These are phyloP conservation scores for Caenorhabditis sp. DNA, from an alignment of 2,888 invertebrate species.

Conservation along the genomic window DNA sequence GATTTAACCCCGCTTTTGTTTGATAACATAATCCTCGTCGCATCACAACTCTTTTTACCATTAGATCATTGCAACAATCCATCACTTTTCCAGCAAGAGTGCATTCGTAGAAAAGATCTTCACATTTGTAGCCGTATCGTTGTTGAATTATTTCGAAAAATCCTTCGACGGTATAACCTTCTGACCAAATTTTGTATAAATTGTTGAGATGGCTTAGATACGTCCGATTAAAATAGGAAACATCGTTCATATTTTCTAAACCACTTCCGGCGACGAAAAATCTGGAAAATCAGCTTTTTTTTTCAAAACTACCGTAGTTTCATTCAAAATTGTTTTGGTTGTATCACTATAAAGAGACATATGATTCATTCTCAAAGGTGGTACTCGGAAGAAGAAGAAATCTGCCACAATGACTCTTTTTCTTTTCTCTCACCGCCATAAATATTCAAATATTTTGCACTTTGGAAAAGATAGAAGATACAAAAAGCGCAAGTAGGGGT, in stretches of 20 bases:
- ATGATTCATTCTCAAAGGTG: too few species aligned
- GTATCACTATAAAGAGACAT: too few species aligned
- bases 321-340: too few species aligned
- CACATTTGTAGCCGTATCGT: constrained; percentile 65
- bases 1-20: constrained; percentile 57
- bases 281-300: constrained; percentile 23
- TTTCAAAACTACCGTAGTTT: neutral
- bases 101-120: constrained; percentile 63
- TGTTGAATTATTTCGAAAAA: constrained; percentile 62
- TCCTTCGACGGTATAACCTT: constrained; percentile 49
- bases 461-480: too few species aligned
- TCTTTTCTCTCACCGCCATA: too few species aligned
- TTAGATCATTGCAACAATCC: constrained; percentile 63
- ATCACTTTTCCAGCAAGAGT: constrained; percentile 57
- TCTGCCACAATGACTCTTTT: too few species aligned
- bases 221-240: constrained; percentile 56
- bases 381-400: too few species aligned
- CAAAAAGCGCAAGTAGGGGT: too few species aligned
- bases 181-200: constrained; percentile 60
- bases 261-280: constrained; percentile 63
- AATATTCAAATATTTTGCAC: too few species aligned
- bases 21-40: constrained; percentile 66
- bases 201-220: constrained; percentile 56
- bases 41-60: constrained; percentile 56
- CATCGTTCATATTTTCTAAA: constrained; percentile 63